Evolutionary conservation across 2,888 invertebrate genomes (phyloP).

Genomic region (Dexiosoma caninum): DNA sequence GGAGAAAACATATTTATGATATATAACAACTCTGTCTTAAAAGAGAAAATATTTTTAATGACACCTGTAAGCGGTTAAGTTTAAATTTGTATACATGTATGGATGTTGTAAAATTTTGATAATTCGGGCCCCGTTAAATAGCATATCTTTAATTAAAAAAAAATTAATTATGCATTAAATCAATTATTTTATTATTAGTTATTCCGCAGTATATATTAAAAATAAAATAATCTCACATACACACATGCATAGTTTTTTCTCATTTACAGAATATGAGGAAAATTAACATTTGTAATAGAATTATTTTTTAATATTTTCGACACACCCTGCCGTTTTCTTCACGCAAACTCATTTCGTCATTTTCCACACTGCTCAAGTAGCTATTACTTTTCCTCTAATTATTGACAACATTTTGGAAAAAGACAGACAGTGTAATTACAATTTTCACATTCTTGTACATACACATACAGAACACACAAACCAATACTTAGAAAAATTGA

Average conservation of each 20-base stretch:
- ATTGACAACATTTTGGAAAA: constrained; percentile 28
- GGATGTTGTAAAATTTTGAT: too few species aligned
- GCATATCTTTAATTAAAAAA: too few species aligned
- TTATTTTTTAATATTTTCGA: not conserved
- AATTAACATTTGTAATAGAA: not conserved
- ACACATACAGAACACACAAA: not conserved
- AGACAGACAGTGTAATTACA: not conserved
- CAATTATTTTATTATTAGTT: too few species aligned
- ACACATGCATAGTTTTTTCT: too few species aligned
- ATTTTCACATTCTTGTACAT: not conserved
- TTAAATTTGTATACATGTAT: too few species aligned
- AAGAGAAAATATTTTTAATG: too few species aligned
- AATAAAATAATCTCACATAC: too few species aligned
- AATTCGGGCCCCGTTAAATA: too few species aligned
- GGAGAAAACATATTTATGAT: not conserved
- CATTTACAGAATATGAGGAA: too few species aligned
- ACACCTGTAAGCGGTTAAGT: too few species aligned
- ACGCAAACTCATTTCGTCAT: constrained; percentile 27
- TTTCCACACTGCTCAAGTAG: not conserved
- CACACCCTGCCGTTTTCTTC: constrained; percentile 40
- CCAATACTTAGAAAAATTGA: constrained; percentile 14
- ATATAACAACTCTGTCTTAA: not conserved
- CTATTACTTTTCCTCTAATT: not conserved
- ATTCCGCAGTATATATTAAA: too few species aligned
- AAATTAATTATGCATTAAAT: too few species aligned